Evolutionary conservation across 2,113 vertebrate species (phyloP), one percentile per base, ranked within the genome.

Genomic region (Pelmatolapia mariae): DNA sequence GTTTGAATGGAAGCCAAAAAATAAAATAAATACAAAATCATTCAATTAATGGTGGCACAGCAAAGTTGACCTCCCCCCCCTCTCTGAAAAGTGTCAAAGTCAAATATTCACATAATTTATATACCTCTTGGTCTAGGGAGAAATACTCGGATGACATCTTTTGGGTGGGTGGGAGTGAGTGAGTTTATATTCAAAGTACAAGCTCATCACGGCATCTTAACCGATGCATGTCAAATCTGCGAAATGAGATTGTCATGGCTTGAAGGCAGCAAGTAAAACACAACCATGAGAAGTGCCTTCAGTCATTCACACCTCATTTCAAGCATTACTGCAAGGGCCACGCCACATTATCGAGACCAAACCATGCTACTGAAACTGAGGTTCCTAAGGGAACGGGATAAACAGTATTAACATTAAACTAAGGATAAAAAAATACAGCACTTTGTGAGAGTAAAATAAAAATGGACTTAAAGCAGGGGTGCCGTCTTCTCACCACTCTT

Each of bases 381-480:
- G 93, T 82, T 90, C 33, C 43, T 36, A 83, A 85, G 52, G 45
- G 61, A 92, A 90, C 5, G 82, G 73, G 13, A 83, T 87, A 90
- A 87, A 85, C 53, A 80, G 71, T 45, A 82, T 81, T 47, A 83
- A 91, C 50, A 82, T 83, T 54, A 56, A 92, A 80, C 66, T 18
- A 92, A 90, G 47, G 83, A 87, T 83, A 83, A 76, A 91, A 86
- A 91, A 91, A 6, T 86, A 84, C 24, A 90, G 78, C 84, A 91
- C 84, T 90, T 91, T 54, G 63, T 80, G 86, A 82, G 94, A 93
- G 68, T 82, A 91, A 92, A 94, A 93, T 80, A 93, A 92, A 91
- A 86, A 85, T 54, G 68, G 61, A 89, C 43, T 89, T 78, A 24
- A 92, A 85, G 82, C 56, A 85, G 43, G 54, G 56, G 33, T 83